phyloP scores from a whole-genome alignment of 2,888 invertebrate genomes.

The Rhagonycha fulva region DNA sequence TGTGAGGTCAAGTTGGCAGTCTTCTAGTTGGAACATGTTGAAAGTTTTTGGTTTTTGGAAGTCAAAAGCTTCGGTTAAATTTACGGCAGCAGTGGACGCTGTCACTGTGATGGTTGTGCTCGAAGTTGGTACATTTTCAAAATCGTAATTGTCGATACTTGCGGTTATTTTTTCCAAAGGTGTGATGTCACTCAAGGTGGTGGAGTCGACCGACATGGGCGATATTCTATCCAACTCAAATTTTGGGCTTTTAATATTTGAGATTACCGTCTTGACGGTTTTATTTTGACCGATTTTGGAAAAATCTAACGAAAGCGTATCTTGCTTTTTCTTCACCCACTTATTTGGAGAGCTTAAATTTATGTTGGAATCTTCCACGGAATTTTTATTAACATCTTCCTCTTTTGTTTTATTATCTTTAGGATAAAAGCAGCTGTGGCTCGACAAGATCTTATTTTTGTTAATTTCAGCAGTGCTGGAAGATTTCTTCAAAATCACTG shows the following conservation, averaged over 20 bases:
- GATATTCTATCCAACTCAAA: constrained; percentile 39
- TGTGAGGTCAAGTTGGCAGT: background rate
- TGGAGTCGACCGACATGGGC: constrained; percentile 54
- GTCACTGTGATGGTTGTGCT: constrained; percentile 48
- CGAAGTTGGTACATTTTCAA: constrained; percentile 1
- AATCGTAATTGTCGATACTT: constrained; percentile 17
- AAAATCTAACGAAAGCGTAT: constrained; percentile 40
- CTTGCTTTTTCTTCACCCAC: constrained; percentile 35
- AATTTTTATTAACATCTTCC: constrained; percentile 41
- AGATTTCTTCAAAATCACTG: constrained; percentile 3
- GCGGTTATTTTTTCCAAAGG: constrained; percentile 16
- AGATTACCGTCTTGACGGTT: constrained; percentile 13
- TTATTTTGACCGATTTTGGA: constrained; percentile 28
- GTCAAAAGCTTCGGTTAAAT: constrained; percentile 53
- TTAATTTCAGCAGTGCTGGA: constrained; percentile 39
- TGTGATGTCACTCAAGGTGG: constrained; percentile 43
- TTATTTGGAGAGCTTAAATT: background rate
- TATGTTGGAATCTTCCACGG: background rate
- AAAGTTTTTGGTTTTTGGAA: constrained; percentile 35
- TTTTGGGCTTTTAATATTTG: constrained; percentile 31
- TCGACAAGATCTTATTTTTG: constrained; percentile 45
- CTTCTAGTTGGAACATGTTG: constrained; percentile 48
- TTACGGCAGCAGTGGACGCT: constrained; percentile 49
- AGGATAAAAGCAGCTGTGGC: constrained; percentile 40
- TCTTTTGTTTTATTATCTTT: constrained; percentile 39